Conservation (phyloP, 2,113 vertebrate species). For the Theristicus caerulescens region DNA sequence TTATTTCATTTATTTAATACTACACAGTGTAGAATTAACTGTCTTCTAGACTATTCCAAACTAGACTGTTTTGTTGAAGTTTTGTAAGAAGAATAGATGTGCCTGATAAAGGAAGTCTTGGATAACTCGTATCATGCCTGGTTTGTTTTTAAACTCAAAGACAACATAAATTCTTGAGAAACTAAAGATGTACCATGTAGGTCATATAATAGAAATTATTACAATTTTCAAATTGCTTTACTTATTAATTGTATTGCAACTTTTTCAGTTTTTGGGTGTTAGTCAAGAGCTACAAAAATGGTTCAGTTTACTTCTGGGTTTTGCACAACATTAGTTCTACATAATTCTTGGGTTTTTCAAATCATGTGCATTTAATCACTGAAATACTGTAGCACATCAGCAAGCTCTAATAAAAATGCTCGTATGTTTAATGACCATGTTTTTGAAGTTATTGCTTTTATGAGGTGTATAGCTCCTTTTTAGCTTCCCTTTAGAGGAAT, state of each 20-base stretch:
- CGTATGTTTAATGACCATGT: neutral
- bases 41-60: neutral
- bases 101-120: neutral
- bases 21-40: neutral
- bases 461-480: neutral
- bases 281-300: neutral
- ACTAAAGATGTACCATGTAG: neutral
- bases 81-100: neutral
- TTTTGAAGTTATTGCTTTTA: constrained; percentile 21
- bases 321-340: neutral
- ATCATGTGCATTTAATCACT: neutral
- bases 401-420: neutral
- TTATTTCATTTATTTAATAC: neutral
- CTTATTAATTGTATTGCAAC: neutral
- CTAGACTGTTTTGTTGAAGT: neutral
- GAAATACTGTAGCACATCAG: neutral
- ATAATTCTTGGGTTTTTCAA: neutral
- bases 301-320: neutral
- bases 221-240: neutral
- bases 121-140: neutral
- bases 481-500: neutral
- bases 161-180: neutral
- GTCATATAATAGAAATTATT: neutral
- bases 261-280: neutral
- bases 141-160: neutral